Evolutionary conservation across 2,113 vertebrate species (phyloP).

Genomic region (Amblyopsis rosae): DNA sequence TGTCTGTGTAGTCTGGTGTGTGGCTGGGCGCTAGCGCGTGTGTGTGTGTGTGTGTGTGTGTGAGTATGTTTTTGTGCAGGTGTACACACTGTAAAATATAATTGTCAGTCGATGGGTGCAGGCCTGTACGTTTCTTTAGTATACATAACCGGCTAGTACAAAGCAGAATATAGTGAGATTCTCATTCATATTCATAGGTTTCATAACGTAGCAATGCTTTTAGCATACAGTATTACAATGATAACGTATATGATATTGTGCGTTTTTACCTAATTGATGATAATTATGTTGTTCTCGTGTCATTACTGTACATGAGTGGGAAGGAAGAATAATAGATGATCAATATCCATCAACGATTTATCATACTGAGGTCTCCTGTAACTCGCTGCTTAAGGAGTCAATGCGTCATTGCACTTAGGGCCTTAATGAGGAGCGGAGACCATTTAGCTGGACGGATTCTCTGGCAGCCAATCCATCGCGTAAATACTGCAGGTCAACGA

Average conservation of each 20-base stretch:
- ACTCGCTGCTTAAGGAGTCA: slow-evolving; percentile 23
- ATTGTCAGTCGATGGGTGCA: slow-evolving; percentile 17
- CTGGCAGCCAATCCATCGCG: slow-evolving; percentile 54
- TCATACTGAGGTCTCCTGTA: background rate
- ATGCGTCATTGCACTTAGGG: slow-evolving; percentile 30
- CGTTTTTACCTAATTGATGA: slow-evolving; percentile 6
- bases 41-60: slow-evolving; percentile 2
- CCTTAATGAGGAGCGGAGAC: slow-evolving; percentile 42
- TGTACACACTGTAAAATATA: background rate
- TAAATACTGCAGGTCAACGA: slow-evolving; percentile 59
- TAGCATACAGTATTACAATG: background rate
- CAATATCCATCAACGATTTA: slow-evolving; percentile 8
- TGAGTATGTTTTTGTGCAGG: background rate
- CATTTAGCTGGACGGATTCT: slow-evolving; percentile 43
- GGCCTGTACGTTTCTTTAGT: slow-evolving; percentile 9
- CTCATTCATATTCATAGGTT: slow-evolving; percentile 25
- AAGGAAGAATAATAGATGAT: slow-evolving; percentile 9
- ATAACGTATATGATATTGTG: background rate
- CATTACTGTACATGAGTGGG: slow-evolving; percentile 1
- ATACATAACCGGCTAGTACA: slow-evolving; percentile 27
- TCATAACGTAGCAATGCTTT: slow-evolving; percentile 9
- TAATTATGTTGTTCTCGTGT: background rate
- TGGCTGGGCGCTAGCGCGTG: background rate
- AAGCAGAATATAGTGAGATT: slow-evolving; percentile 11
- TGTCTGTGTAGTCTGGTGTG: background rate